Percentiles rank a stretch among this genome's conserved stretches.
Evolutionary conservation across 2,888 invertebrate species (phyloP).

Genomic region (Andrena flavipes): DNA sequence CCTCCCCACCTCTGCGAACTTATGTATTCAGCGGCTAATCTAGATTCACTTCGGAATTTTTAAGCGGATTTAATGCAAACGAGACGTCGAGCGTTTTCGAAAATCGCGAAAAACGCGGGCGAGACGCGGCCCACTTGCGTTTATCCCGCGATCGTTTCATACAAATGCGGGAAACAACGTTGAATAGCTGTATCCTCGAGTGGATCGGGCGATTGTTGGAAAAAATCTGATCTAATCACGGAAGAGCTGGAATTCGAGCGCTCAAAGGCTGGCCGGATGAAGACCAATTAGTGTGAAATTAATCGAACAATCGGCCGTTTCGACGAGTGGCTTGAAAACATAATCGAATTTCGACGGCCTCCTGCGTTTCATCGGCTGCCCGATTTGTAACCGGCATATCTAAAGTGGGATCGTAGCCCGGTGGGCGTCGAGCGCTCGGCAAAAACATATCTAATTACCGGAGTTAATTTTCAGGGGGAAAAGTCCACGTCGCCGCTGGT

Average conservation of each 20-base stretch:
- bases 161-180: background rate
- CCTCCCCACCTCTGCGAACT: background rate
- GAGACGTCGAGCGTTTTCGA: conserved; percentile 13
- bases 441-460: background rate
- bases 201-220: background rate
- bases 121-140: background rate
- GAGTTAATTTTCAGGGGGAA: background rate
- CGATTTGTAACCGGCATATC: background rate
- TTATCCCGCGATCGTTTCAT: background rate
- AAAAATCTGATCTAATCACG: conserved; percentile 4
- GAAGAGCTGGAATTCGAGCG: background rate
- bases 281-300: conserved; percentile 36
- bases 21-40: conserved; percentile 40
- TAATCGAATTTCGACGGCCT: conserved; percentile 35
- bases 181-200: background rate
- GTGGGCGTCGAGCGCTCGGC: background rate
- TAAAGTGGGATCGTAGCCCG: background rate
- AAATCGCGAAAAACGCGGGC: background rate
- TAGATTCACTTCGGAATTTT: conserved; percentile 31
- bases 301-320: conserved; percentile 27
- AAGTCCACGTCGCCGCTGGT: background rate
- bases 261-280: conserved; percentile 8
- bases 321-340: conserved; percentile 20
- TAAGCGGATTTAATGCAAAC: conserved; percentile 35
- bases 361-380: background rate